Percentiles rank a stretch among this genome's conserved stretches.
These are phyloP conservation scores for Tretioscincus oriximinensis DNA, from an alignment of 2,113 vertebrate genomes.

Conservation along the genomic window DNA sequence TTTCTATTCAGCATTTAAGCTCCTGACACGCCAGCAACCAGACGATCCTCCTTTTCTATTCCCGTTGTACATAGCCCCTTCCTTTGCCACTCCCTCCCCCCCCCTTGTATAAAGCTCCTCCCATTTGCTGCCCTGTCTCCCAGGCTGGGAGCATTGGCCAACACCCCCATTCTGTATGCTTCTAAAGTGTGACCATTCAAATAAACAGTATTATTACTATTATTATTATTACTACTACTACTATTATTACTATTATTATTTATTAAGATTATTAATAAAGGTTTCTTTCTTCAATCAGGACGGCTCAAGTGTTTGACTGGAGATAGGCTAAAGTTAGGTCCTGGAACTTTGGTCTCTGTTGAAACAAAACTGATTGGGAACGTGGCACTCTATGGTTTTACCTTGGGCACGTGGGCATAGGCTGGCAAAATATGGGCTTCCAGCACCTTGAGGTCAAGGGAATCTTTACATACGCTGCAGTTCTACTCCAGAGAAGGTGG, in stretches of 20 bases:
- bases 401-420: too few species aligned
- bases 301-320: slow-evolving; percentile 53
- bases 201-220: slow-evolving; percentile 70
- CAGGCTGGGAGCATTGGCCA: slow-evolving; percentile 55
- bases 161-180: slow-evolving; percentile 73
- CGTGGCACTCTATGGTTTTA: neutral
- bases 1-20: slow-evolving; percentile 68
- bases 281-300: slow-evolving; percentile 80
- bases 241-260: slow-evolving; percentile 71
- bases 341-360: neutral
- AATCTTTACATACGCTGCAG: too few species aligned
- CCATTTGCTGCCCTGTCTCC: slow-evolving; percentile 62
- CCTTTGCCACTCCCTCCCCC: slow-evolving; percentile 21
- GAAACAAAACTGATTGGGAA: neutral
- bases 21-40: slow-evolving; percentile 52
- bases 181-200: slow-evolving; percentile 73
- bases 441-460: too few species aligned
- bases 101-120: slow-evolving; percentile 62
- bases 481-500: too few species aligned
- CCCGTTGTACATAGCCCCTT: slow-evolving; percentile 69
- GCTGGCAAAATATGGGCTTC: too few species aligned
- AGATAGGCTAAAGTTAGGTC: neutral
- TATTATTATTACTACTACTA: slow-evolving; percentile 60
- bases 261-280: slow-evolving; percentile 82
- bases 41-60: slow-evolving; percentile 74